Base-by-base conservation (phyloP, 2,797 vertebrate genomes). In the Chloroceryle amazona region DNA sequence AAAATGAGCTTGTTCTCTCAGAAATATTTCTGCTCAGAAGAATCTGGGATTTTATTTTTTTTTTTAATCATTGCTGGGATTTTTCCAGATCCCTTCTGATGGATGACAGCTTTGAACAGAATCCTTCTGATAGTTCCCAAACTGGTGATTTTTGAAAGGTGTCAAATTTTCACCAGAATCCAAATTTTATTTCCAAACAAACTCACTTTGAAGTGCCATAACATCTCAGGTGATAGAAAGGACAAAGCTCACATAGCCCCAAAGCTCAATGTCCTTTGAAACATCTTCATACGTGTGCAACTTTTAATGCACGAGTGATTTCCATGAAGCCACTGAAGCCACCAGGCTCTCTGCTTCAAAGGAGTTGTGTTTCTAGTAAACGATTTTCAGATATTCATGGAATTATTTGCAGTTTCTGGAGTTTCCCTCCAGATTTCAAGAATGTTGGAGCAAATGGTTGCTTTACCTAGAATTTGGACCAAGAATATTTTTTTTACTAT, bases 201-300 rank as follows among this genome's bases (percentile, higher is more conserved):
- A 5, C 1, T 4, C 1, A 2, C 8, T 89, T 10, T 18, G 51
- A 86, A 62, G 8, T 4, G 16, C 4, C 13, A 0, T 19, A 60
- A 28, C 1, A 5, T 31, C 46, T 14, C 23, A 23, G 15, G 8
- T 7, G 13, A 39, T 22, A 5, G 57, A 31, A 44, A 60, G 13
- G 4, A 6, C 14, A 76, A 54, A 23, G 8, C 22, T 73, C 35
- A 54, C 39, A 35, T 16, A 66, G 13, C 13, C 58, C 39, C 37
- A 39, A 0, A 0, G 1, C 5, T 42, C 62, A 35, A 19, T 2
- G 25, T 35, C 11, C 6, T 37, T 37, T 14, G 25, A 63, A 49
- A 66, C 7, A 7, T 12, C 15, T n/a, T 29, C 9, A 12, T 29
- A 35, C 9, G 33, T 58, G 8, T 23, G 5, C 44, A 71, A 37